Base-by-base conservation (phyloP, 2,113 vertebrate species). In the Aspidoscelis tigris region DNA sequence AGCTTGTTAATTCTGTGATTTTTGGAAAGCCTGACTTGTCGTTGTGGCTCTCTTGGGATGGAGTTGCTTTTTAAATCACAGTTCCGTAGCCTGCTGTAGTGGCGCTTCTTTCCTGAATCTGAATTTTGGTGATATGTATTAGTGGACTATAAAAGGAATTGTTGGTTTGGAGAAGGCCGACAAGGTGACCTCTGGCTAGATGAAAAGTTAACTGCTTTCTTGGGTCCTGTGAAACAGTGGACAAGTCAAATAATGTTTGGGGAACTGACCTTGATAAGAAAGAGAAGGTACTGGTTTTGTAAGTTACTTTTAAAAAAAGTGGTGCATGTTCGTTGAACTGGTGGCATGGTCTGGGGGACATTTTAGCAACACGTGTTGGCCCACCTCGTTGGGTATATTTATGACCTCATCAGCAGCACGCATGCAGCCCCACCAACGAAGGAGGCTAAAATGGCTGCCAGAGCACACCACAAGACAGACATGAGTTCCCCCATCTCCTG, bases 1-100 rank as follows among this genome's bases (percentile, higher is more conserved):
- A 10, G n/a, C 84, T 88, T 92, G 87, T 85, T 92, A 85, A 84
- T 72, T 83, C 82, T 76, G 55, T 53, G 39, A 90, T 71, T 90
- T 88, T 88, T 70, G 85, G 69, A 84, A 55, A 26, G 76, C 81
- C 83, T 69, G 26, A 64, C 66, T n/a, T 47, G 44, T 66, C 47
- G 70, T 76, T 80, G 16, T 80, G 77, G 64, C 24, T 84, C 20
- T 68, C 1, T 0, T 58, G 69, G 50, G 41, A 26, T 69, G 41
- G 41, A 58, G 41, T 83, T 82, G 69, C 70, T 90, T 39, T 50
- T 83, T 0, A 1, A 74, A 53, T 69, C 81, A 73, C 2, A 65
- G 55, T 12, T 21, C 74, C 44, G 21, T 58, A 69, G 14, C 64
- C 47, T 79, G 2, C 2, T 86, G 7, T 76, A 41, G 81, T 68